Conservation (phyloP, 2,113 vertebrate genomes). For the Rhagologus leucostigma region DNA sequence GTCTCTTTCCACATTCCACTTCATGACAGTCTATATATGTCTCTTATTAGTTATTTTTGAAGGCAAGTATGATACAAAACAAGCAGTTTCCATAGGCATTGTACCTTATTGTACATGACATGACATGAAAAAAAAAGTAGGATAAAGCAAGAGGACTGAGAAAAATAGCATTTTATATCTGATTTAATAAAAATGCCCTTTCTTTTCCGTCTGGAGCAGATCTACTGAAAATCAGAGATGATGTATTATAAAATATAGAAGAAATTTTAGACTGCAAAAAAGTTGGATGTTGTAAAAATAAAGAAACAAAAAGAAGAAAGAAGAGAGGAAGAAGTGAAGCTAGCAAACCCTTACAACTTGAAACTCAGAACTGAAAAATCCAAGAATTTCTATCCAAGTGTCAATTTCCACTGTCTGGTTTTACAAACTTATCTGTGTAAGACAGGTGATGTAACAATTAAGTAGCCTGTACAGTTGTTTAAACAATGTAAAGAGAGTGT, state of each 20-base stretch:
- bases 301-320: not conserved
- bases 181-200: not conserved
- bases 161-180: not conserved
- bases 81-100: not conserved
- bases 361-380: not conserved
- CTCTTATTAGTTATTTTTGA: not conserved
- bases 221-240: not conserved
- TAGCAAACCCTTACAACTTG: not conserved
- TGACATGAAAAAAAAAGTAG: not conserved
- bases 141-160: not conserved
- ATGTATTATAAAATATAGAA: not conserved
- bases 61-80: not conserved
- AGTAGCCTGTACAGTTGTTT: not conserved
- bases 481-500: not conserved
- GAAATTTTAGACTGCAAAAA: not conserved
- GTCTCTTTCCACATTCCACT: not conserved
- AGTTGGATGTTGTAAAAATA: not conserved
- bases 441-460: not conserved
- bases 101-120: accelerated
- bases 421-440: not conserved
- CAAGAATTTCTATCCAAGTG: not conserved
- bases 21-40: not conserved
- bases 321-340: not conserved
- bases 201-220: not conserved
- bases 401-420: not conserved